Evolutionary conservation across 2,888 invertebrate genomes (phyloP).

Genomic region (Poecilus cupreus): DNA sequence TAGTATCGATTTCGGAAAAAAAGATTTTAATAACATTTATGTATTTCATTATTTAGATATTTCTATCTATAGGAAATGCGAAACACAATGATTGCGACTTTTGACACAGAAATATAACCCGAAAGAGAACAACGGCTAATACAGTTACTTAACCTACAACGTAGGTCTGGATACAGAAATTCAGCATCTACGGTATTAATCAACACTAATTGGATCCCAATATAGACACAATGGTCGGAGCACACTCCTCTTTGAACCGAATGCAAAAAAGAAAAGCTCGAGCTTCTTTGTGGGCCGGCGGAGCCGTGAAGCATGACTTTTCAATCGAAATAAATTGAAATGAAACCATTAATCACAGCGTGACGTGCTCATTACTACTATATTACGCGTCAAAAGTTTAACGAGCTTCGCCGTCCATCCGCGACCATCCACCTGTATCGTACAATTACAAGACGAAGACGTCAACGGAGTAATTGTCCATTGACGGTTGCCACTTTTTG

Average conservation of each 20-base stretch:
- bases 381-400: constrained; percentile 69
- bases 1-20: too few relatives aligned
- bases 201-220: constrained; percentile 36
- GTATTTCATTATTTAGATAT: too few relatives aligned
- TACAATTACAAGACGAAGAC: not conserved
- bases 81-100: too few relatives aligned
- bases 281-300: not conserved
- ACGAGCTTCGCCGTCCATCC: constrained; percentile 64
- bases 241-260: not conserved
- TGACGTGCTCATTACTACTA: constrained; percentile 71
- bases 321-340: constrained; percentile 66
- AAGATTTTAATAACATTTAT: too few relatives aligned
- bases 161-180: not conserved
- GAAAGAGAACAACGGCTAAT: not conserved
- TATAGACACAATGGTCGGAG: not conserved
- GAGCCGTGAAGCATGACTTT: constrained; percentile 2
- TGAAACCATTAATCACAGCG: constrained; percentile 70
- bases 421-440: constrained; percentile 61
- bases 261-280: not conserved
- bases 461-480: not conserved
- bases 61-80: too few relatives aligned
- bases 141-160: constrained; percentile 24
- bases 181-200: not conserved
- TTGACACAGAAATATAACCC: not conserved
- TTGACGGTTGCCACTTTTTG: not conserved